Evolutionary conservation across 2,113 vertebrate species (phyloP), one percentile per base, ranked within the genome.

Genomic region (Glaucidium brasilianum): DNA sequence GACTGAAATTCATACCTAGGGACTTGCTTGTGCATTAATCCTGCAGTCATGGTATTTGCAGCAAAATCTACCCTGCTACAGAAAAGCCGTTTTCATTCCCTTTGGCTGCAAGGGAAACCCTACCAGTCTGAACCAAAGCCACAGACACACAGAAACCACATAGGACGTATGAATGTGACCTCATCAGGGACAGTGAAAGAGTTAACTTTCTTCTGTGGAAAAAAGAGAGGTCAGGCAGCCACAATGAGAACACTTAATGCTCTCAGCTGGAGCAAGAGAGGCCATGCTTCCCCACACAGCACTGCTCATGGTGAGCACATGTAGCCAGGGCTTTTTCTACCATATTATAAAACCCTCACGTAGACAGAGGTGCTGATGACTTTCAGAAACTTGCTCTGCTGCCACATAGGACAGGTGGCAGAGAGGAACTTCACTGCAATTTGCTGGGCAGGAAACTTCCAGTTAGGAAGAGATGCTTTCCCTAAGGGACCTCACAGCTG

Each of bases 101-200:
- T 59, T 43, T 67, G 50, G 62, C 50, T 29, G 29, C 2, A 35
- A 49, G 47, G 29, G 47, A 96, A 96, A 88, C 18, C 14, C 8
- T 10, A 79, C 29, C 29, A 67, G 26, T 18, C 25, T 49, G 73
- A 95, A 74, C 37, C 37, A 90, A 90, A 90, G 37, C 32, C 56
- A 93, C 58, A 90, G 17, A 29, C 64, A n/a, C 37, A 32, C 6
- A 58, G 71, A 71, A 84, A 55, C 23, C 17, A 55, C 20, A 37
- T 0, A 16, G n/a, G 30, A 85, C 3, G 0, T 25, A 37, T 12
- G 20, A 58, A 59, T 1, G 6, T 15, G n/a, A 59, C 39, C 34
- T 68, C 22, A 39, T 34, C 14, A 35, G 58, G 34, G 52, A 60
- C 19, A 73, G 35, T 8, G 17, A 77, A 85, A 87, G 60, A 59